Evolutionary conservation across 1,140 invertebrate genomes (phyloP), one percentile per base, ranked within the genome.

Genomic region (Paracyclopina nana): DNA sequence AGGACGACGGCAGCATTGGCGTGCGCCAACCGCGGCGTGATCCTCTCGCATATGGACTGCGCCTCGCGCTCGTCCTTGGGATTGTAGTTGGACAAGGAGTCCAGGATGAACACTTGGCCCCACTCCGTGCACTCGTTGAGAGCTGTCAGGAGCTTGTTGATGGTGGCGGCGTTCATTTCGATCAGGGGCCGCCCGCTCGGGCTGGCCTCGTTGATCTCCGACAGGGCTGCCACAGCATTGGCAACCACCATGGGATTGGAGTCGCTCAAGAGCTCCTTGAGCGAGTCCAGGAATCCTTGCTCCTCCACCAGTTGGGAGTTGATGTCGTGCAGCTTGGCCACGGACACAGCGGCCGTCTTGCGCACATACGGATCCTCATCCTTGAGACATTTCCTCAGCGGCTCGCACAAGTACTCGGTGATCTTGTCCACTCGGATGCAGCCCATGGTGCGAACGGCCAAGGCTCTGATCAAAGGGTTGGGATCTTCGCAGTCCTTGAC

Each of bases 181-280:
- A 98, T 84, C 25, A 96, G 68, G 12, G 88, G 83, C 54, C 80
- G 79, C 8, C 90, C 90, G 56, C 78, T 88, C 5, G 83, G 79
- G 58, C 85, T 92, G 0, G 88, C 81, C 65, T 98, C 94, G 63
- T 97, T 92, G 57, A 99, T 99, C 69, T 99, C 95, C 1, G 90
- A 92, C 2, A 99, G 72, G 4, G 95, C 91, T 26, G 94, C 95
- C 0, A 99, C 95, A 4, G 95, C 94, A 70, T 99, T 99, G 12
- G 95, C 94, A 14, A 99, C 92, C 22, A 97, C 94, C 95, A 99
- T 99, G n/a, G 95, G 95, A 71, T 99, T 99, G 0, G 92, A 97
- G 68, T 99, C 95, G 20, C 88, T 95, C 6, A 99, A 66, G 28
- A 99, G 68, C 68, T 99, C 94, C 63, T 91, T 92, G 11, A 99